phyloP scores from a whole-genome alignment of 2,113 vertebrate species.

The Cygnus buccinator region DNA sequence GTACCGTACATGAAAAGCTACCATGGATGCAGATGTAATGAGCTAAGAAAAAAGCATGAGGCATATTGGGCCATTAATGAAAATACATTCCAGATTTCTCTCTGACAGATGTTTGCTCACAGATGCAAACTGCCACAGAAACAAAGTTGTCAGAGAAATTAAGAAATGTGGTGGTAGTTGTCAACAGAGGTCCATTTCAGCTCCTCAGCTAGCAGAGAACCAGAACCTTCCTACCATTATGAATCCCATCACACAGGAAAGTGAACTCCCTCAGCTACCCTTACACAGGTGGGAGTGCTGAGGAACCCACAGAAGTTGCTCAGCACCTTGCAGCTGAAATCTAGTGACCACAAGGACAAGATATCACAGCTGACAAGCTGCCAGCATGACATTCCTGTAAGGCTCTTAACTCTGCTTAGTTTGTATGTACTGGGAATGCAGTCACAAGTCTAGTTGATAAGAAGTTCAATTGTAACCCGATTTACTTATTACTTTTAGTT shows the following conservation, averaged over 20 bases:
- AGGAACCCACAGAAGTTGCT: neutral
- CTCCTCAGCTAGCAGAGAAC: neutral
- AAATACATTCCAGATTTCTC: conserved; percentile 17
- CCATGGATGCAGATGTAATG: neutral
- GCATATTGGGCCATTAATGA: conserved; percentile 9
- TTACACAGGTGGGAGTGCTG: neutral
- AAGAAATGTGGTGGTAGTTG: neutral
- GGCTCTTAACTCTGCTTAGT: neutral
- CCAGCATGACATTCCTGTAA: neutral
- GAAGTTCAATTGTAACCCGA: neutral
- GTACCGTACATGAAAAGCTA: neutral
- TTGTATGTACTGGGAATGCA: neutral
- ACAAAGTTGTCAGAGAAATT: neutral
- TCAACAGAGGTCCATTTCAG: conserved; percentile 2
- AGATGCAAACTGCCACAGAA: conserved; percentile 46
- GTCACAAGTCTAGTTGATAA: neutral
- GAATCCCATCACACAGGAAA: neutral
- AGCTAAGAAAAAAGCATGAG: neutral
- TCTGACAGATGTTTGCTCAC: conserved; percentile 12
- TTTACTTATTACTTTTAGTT: neutral
- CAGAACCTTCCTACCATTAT: fast-evolving
- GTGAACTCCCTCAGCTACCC: neutral
- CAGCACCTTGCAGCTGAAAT: neutral
- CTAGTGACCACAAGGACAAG: neutral
- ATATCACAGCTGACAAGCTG: neutral